Conservation (phyloP, 2,797 vertebrate species). For the Lates japonicus region DNA sequence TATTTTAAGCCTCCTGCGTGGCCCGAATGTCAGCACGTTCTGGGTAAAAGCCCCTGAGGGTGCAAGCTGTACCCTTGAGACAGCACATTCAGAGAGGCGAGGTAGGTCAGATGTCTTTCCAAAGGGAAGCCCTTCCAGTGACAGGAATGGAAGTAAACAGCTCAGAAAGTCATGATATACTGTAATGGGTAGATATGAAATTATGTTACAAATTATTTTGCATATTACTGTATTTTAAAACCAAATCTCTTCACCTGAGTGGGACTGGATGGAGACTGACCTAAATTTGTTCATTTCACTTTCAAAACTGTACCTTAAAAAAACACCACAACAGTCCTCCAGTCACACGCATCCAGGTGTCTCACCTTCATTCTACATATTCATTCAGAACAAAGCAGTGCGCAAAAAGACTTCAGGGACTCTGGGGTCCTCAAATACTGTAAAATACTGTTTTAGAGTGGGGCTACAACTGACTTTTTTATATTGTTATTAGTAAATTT, state of each 20-base stretch:
- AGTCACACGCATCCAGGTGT: not conserved
- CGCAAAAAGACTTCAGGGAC: not conserved
- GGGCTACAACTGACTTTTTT: too few relatives aligned
- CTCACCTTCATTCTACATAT: not conserved
- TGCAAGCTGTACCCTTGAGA: slow-evolving; percentile 69
- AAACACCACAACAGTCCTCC: not conserved
- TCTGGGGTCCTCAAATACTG: not conserved
- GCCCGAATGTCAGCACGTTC: slow-evolving; percentile 72
- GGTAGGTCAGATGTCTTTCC: slow-evolving; percentile 7
- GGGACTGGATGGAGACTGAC: too few relatives aligned
- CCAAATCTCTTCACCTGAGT: not conserved
- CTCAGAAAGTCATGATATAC: not conserved
- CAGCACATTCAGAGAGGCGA: slow-evolving; percentile 16
- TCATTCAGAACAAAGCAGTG: not conserved
- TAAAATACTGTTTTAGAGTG: not conserved
- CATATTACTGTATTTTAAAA: not conserved
- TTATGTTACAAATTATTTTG: not conserved
- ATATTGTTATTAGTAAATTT: too few relatives aligned
- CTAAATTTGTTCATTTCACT: not conserved
- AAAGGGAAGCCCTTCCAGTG: slow-evolving; percentile 20
- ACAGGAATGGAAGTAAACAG: not conserved
- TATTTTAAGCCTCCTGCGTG: slow-evolving; percentile 77
- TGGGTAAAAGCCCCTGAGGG: slow-evolving; percentile 54
- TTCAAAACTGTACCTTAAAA: not conserved
- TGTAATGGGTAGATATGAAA: not conserved